These are phyloP conservation scores for Cabera pusaria DNA, from an alignment of 2,888 invertebrate genomes.

Conservation along the genomic window DNA sequence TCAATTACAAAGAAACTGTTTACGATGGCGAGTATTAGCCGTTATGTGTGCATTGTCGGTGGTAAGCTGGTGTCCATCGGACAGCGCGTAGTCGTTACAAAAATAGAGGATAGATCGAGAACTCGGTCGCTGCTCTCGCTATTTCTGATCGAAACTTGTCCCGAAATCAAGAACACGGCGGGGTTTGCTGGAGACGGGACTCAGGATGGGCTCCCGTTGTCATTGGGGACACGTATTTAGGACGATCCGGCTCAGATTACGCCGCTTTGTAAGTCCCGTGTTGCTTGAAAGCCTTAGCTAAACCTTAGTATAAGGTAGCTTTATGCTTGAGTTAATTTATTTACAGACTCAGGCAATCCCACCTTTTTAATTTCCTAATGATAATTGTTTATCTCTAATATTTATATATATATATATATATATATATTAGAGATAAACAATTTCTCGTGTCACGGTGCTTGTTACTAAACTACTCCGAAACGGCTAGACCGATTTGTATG, in stretches of 20 bases:
- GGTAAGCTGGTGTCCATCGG: conserved; percentile 46
- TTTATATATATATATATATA: too few relatives aligned
- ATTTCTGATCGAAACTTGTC: conserved; percentile 66
- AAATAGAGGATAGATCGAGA: conserved; percentile 66
- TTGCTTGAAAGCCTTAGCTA: conserved; percentile 6
- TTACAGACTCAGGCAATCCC: too few relatives aligned
- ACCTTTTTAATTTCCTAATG: too few relatives aligned
- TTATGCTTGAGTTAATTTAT: too few relatives aligned
- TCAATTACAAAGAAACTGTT: conserved; percentile 43
- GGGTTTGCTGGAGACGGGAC: conserved; percentile 44
- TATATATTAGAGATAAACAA: too few relatives aligned
- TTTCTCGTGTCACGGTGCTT: too few relatives aligned
- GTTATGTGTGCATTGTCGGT: conserved; percentile 51
- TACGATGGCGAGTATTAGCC: conserved; percentile 47
- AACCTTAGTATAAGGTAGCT: too few relatives aligned
- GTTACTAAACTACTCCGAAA: too few relatives aligned
- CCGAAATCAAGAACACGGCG: conserved; percentile 64
- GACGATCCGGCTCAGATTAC: conserved; percentile 48
- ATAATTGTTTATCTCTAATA: too few relatives aligned
- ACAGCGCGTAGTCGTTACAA: conserved; percentile 58
- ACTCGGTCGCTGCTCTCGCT: conserved; percentile 70
- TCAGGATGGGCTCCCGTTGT: conserved; percentile 49
- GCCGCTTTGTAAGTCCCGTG: conserved; percentile 35
- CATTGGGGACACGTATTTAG: conserved; percentile 54
- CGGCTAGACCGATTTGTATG: too few relatives aligned